Percentiles rank a stretch among this genome's conserved stretches.
phyloP scores from a whole-genome alignment of 2,797 vertebrate species.

The Streptopelia turtur region DNA sequence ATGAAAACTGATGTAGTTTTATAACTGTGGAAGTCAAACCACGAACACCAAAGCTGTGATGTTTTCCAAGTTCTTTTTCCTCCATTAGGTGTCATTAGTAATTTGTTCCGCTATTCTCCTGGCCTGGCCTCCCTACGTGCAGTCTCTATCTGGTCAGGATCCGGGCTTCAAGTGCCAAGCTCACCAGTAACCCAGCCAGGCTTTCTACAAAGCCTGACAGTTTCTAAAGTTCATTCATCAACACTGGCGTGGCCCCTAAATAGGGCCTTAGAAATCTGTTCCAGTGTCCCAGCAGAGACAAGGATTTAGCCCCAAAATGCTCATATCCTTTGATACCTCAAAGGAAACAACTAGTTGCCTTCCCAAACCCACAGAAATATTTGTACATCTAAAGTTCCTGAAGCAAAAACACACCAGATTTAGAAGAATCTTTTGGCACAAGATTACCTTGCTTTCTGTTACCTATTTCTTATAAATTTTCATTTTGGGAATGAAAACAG shows the following conservation, averaged over 20 bases:
- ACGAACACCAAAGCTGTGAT: not conserved
- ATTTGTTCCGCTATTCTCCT: conserved; percentile 65
- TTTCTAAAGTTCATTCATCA: conserved; percentile 72
- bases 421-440: conserved; percentile 45
- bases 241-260: conserved; percentile 67
- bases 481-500: conserved; percentile 28
- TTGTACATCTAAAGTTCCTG: conserved; percentile 37
- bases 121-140: not conserved
- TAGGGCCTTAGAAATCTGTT: conserved; percentile 57
- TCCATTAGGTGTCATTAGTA: conserved; percentile 64
- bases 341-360: conserved; percentile 36
- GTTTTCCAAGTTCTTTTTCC: conserved; percentile 21
- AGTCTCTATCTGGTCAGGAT: conserved; percentile 33
- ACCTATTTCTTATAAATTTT: conserved; percentile 67
- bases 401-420: conserved; percentile 28
- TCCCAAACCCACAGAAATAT: conserved; percentile 63
- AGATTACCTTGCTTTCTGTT: conserved; percentile 38
- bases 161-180: conserved; percentile 38
- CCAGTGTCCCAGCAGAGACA: conserved; percentile 45
- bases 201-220: conserved; percentile 72
- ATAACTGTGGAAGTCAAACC: not conserved
- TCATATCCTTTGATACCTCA: conserved; percentile 1
- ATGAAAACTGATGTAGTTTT: conserved; percentile 23
- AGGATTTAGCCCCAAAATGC: conserved; percentile 37
- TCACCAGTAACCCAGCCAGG: conserved; percentile 43